phyloP scores from a whole-genome alignment of 2,888 invertebrate genomes.

The Cerastoderma edule region DNA sequence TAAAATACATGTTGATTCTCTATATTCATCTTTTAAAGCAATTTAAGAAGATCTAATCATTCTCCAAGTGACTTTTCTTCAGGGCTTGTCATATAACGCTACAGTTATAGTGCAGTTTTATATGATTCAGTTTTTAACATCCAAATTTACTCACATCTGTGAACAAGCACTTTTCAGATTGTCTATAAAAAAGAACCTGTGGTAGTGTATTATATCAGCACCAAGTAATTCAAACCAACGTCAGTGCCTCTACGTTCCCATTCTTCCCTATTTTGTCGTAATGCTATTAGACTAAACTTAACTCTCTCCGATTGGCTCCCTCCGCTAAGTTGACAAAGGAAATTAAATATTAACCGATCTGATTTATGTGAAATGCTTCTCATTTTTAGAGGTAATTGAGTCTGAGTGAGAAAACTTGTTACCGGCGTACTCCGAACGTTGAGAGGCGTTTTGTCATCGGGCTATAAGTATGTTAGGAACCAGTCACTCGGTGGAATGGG shows the following conservation, averaged over 20 bases:
- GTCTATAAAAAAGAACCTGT: background rate
- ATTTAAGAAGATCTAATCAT: no score
- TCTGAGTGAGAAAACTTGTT: constrained; percentile 48
- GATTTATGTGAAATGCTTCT: constrained; percentile 58
- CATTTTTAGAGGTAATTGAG: constrained; percentile 47
- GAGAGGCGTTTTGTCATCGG: constrained; percentile 22
- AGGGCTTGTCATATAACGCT: no score
- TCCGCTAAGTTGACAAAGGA: constrained; percentile 40
- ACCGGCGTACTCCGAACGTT: constrained; percentile 13
- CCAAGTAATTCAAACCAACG: constrained; percentile 14
- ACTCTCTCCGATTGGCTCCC: constrained; percentile 23
- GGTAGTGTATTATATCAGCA: background rate
- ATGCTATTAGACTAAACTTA: constrained; percentile 31
- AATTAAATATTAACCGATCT: constrained; percentile 58
- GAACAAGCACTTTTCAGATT: no score
- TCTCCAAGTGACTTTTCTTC: no score
- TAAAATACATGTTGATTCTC: no score
- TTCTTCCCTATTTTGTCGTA: background rate
- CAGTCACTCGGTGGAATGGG: background rate
- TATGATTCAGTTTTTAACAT: no score
- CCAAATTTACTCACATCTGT: no score
- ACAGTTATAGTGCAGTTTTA: no score
- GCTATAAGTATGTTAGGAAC: constrained; percentile 22
- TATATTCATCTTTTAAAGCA: no score
- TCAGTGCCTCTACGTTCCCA: constrained; percentile 10